phyloP scores from a whole-genome alignment of 1,140 invertebrate genomes.

The Drosophila pruinosa region DNA sequence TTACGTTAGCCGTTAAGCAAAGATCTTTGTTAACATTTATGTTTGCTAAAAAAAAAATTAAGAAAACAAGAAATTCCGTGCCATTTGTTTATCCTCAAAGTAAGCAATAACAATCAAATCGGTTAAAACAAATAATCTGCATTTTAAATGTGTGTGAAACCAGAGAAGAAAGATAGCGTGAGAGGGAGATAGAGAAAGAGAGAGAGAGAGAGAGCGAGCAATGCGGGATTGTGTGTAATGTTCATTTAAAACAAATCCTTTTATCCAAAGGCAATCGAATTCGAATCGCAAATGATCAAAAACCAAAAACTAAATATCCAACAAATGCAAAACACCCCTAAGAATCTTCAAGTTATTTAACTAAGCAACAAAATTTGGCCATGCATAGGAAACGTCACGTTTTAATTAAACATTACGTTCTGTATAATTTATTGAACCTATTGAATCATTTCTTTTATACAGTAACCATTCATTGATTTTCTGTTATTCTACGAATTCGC shows the following conservation, averaged over 20 bases:
- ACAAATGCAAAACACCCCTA: slow-evolving; percentile 46
- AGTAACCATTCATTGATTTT: slow-evolving; percentile 57
- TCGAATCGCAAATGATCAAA: slow-evolving; percentile 81
- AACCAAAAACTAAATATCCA: slow-evolving; percentile 59
- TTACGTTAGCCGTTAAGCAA: slow-evolving; percentile 31
- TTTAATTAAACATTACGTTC: slow-evolving; percentile 28
- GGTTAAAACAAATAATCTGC: slow-evolving; percentile 61
- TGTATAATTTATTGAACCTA: slow-evolving; percentile 23
- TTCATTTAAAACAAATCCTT: slow-evolving; percentile 60
- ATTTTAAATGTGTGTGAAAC: slow-evolving; percentile 66
- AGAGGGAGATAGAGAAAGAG: slow-evolving; percentile 1
- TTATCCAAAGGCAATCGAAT: slow-evolving; percentile 76
- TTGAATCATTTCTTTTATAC: slow-evolving; percentile 22
- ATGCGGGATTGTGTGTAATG: slow-evolving; percentile 68
- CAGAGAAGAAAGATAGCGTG: slow-evolving; percentile 10
- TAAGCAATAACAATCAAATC: slow-evolving; percentile 77
- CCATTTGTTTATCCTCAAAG: slow-evolving; percentile 74
- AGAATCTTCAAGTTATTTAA: slow-evolving; percentile 71
- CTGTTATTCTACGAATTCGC: slow-evolving; percentile 74
- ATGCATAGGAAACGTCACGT: slow-evolving; percentile 62
- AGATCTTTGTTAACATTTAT: slow-evolving; percentile 69
- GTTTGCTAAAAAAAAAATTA: slow-evolving; percentile 52
- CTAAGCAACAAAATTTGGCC: slow-evolving; percentile 72
- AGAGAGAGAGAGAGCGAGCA: slow-evolving; percentile 16
- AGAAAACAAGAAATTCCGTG: slow-evolving; percentile 69